A percentile compares a stretch with the other conserved stretches of the same genome.
These are phyloP conservation scores for Arnoldichthys spilopterus DNA, from an alignment of 2,797 vertebrate species.

Conservation along the genomic window DNA sequence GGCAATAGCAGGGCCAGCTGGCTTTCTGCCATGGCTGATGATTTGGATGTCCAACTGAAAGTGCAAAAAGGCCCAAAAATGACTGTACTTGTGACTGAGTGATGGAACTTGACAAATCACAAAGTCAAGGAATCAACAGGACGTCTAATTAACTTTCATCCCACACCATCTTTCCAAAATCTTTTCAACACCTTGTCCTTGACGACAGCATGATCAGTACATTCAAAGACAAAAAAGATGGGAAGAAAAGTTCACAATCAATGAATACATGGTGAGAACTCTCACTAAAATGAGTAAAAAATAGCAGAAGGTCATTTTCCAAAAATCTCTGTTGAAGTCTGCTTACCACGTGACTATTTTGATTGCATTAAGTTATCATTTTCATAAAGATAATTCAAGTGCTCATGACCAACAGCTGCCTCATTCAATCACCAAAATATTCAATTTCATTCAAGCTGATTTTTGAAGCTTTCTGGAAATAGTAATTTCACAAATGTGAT, in stretches of 20 bases:
- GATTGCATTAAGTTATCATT: no score
- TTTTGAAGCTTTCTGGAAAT: no score
- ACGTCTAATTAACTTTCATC: constrained; percentile 6
- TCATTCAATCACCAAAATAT: not conserved
- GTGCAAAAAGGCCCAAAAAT: not conserved
- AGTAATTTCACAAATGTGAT: not conserved
- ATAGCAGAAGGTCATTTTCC: no score
- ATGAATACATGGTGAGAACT: not conserved
- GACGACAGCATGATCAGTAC: not conserved
- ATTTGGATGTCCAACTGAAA: no score
- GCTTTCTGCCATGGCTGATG: no score
- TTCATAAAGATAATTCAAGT: no score
- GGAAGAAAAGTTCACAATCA: not conserved
- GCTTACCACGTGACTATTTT: no score
- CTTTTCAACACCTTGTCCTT: not conserved
- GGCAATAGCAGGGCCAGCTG: no score
- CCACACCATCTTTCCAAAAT: not conserved
- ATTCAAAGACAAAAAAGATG: not conserved
- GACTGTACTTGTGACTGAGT: not conserved
- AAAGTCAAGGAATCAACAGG: not conserved
- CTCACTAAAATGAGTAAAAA: not conserved
- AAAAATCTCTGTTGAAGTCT: no score
- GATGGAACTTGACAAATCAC: not conserved
- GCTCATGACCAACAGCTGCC: no score
- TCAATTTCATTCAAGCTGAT: no score